phyloP scores from a whole-genome alignment of 2,113 vertebrate genomes.

The Protobothrops mucrosquamatus region DNA sequence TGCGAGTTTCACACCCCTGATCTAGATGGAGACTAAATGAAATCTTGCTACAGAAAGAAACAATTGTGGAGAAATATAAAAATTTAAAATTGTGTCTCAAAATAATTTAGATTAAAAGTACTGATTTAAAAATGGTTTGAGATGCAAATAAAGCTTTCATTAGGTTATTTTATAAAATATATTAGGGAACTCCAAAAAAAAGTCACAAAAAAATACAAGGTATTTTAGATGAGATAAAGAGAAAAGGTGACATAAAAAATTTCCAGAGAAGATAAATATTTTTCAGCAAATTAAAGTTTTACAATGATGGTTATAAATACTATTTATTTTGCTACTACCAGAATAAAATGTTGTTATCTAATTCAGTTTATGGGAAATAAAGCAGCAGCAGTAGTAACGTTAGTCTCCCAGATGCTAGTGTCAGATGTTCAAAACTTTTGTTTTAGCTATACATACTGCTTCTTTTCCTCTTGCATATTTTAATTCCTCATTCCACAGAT shows the following conservation, averaged over 20 bases:
- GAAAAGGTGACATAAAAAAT: background rate
- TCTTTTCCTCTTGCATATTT: constrained; percentile 87
- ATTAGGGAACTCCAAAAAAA: background rate
- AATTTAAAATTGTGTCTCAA: background rate
- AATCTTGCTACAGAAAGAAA: background rate
- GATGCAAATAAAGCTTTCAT: background rate
- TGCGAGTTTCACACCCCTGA: no score
- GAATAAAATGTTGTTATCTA: background rate
- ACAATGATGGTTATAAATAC: background rate
- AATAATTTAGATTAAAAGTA: background rate
- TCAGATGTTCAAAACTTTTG: background rate
- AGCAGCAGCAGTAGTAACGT: background rate
- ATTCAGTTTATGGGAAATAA: constrained; percentile 9
- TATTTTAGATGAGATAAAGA: background rate
- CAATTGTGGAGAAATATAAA: background rate
- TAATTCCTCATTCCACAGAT: constrained; percentile 91
- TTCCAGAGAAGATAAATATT: background rate
- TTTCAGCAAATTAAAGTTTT: background rate
- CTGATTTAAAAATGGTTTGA: background rate
- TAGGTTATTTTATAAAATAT: background rate
- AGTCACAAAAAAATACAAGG: background rate
- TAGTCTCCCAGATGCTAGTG: background rate
- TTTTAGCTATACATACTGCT: constrained; percentile 70
- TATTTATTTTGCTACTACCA: background rate
- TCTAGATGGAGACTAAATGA: background rate